Evolutionary conservation across 2,113 vertebrate genomes (phyloP).

Genomic region (Scortum barcoo): DNA sequence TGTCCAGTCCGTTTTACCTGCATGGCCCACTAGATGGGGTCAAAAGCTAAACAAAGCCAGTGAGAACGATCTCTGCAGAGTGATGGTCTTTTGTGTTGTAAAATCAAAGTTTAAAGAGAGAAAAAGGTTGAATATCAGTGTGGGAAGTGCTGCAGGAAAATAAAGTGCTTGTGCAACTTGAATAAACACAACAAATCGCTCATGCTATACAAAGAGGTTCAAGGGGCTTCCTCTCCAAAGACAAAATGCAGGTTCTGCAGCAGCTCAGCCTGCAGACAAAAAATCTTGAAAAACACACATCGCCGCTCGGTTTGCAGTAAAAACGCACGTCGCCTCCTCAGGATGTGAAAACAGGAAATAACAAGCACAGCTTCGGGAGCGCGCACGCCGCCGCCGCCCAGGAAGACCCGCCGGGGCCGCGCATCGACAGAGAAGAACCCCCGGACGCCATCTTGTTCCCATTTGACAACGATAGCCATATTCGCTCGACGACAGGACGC

Average conservation of each 20-base stretch:
- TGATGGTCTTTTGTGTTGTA: not conserved
- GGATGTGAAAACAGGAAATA: constrained; percentile 75
- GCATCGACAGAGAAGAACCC: constrained; percentile 29
- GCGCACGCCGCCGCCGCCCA: constrained; percentile 79
- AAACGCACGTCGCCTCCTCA: constrained; percentile 2
- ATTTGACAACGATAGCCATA: not conserved
- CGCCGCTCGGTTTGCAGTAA: not conserved
- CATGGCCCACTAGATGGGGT: constrained; percentile 74
- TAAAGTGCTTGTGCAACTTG: constrained; percentile 42
- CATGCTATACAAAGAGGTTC: no score
- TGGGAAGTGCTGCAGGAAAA: not conserved
- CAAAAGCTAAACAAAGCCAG: constrained; percentile 9
- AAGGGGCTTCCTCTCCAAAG: no score
- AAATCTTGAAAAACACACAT: not conserved
- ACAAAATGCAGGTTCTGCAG: not conserved
- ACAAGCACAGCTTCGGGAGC: constrained; percentile 52
- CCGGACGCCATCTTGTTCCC: constrained; percentile 84
- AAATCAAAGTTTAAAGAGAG: no score
- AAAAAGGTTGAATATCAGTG: not conserved
- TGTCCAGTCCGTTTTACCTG: not conserved
- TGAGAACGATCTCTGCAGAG: rapidly evolving
- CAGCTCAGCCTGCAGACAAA: not conserved
- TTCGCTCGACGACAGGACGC: not conserved
- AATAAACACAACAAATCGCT: not conserved
- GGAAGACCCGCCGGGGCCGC: constrained; percentile 31